Base-by-base conservation (phyloP, 2,797 vertebrate species). In the Sphenopsis melanotis region DNA sequence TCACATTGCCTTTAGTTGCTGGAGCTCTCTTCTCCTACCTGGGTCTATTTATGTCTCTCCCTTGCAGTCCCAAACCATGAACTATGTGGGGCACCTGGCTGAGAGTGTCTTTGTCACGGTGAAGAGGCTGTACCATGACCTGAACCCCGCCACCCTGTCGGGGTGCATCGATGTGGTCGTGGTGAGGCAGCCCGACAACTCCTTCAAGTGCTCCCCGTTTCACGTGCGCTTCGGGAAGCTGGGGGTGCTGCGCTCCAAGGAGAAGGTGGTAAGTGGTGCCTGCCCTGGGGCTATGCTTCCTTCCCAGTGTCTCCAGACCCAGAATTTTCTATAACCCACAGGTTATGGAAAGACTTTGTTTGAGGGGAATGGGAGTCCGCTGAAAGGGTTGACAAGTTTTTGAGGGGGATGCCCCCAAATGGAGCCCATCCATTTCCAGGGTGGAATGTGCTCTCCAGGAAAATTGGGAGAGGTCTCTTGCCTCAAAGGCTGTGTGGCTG, bases 181-280 rank as follows among this genome's bases (percentile, higher is more conserved):
- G 89, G 99, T 99, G 83, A 98, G 97, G 34, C 99, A 99, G 96
- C 98, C 97, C 0, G 98, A 99, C 32, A 99, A 99, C 47, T 98
- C 98, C 13, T 99, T 99, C 96, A 98, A 98, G 66, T 99, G 99
- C 88, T 99, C 99, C 2, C 99, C 99, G 0, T 99, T 99, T 59
- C 99, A 99, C 0, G 98, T 99, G 70, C 99, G 99, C 71, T 99
- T 99, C 0, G 99, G 99, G 86, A 99, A 99, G 96, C 98, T 99
- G 65, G 99, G 99, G 1, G 99, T 99, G 90, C 98, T 99, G 96
- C 98, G 96, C 71, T 99, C 99, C 22, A 98, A 97, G 80, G 99
- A 99, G 98, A 99, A 99, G 97, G 98, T 99, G 98, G 99, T 99
- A 34, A 98, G 99, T 41, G 39, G 39, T 41, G 39, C 39, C 39